These are phyloP conservation scores for Cosmorhoe ocellata DNA, from an alignment of 2,888 invertebrate genomes.

Conservation along the genomic window DNA sequence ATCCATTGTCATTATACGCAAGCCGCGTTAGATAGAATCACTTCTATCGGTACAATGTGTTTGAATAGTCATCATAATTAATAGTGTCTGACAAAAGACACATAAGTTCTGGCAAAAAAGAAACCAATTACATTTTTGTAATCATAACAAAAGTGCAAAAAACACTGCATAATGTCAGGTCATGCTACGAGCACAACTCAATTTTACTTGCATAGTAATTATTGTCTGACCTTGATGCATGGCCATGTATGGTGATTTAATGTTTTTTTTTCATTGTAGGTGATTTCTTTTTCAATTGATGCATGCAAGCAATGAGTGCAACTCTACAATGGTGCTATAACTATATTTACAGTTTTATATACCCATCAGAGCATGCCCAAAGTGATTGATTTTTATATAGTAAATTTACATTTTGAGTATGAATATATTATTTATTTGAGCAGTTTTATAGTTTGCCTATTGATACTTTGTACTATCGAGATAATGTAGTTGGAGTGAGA, in stretches of 20 bases:
- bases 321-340: constrained; percentile 54
- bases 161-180: neutral
- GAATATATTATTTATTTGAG: neutral
- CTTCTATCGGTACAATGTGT: neutral
- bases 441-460: constrained; percentile 7
- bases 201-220: neutral
- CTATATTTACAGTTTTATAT: constrained; percentile 48
- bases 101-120: no score
- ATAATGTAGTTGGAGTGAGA: no score
- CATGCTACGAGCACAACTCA: neutral
- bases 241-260: constrained; percentile 10
- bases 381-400: constrained; percentile 53
- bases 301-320: constrained; percentile 56
- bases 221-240: constrained; percentile 2
- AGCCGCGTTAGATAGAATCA: constrained; percentile 8
- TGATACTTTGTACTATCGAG: neutral
- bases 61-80: neutral
- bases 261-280: constrained; percentile 46
- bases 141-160: neutral
- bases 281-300: constrained; percentile 37
- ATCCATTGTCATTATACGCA: constrained; percentile 5
- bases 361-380: constrained; percentile 41
- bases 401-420: constrained; percentile 16
- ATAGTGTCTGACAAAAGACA: no score
- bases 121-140: neutral